Conservation (phyloP, 2,888 invertebrate genomes). For the Acanthopleura granulata region DNA sequence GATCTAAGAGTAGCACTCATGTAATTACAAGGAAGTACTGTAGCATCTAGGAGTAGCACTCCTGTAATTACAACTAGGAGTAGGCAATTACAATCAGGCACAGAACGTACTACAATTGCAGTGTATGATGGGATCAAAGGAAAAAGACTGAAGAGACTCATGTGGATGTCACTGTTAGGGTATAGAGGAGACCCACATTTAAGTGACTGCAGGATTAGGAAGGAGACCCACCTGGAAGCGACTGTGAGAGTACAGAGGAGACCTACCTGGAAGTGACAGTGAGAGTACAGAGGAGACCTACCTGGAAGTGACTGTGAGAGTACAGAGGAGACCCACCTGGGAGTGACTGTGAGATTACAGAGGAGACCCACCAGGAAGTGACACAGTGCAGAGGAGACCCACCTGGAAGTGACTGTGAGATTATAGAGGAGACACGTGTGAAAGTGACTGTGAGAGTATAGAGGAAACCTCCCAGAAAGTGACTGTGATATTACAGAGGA, state of each 20-base stretch:
- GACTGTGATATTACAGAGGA: conserved; percentile 96
- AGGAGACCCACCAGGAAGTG: conserved; percentile 93
- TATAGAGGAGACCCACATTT: conserved; percentile 87
- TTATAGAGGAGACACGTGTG: conserved; percentile 74
- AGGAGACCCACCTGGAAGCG: conserved; percentile 82
- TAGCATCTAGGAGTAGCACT: too few species aligned
- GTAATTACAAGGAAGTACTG: too few species aligned
- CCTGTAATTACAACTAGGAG: too few species aligned
- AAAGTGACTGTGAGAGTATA: not conserved
- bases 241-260: conserved; percentile 89
- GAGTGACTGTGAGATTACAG: conserved; percentile 93
- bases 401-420: conserved; percentile 93
- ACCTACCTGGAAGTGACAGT: not conserved
- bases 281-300: conserved; percentile 65
- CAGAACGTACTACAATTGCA: too few species aligned
- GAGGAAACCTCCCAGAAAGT: conserved; percentile 80
- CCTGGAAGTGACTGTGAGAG: conserved; percentile 96
- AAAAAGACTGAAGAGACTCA: too few species aligned
- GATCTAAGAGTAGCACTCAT: too few species aligned
- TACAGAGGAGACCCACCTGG: conserved; percentile 80
- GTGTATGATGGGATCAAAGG: too few species aligned
- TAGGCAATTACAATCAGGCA: too few species aligned
- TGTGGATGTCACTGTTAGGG: not conserved
- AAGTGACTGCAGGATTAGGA: conserved; percentile 91
- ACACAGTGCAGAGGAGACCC: conserved; percentile 99